Evolutionary conservation across 2,113 vertebrate species (phyloP).

Genomic region (Spea multiplicata): DNA sequence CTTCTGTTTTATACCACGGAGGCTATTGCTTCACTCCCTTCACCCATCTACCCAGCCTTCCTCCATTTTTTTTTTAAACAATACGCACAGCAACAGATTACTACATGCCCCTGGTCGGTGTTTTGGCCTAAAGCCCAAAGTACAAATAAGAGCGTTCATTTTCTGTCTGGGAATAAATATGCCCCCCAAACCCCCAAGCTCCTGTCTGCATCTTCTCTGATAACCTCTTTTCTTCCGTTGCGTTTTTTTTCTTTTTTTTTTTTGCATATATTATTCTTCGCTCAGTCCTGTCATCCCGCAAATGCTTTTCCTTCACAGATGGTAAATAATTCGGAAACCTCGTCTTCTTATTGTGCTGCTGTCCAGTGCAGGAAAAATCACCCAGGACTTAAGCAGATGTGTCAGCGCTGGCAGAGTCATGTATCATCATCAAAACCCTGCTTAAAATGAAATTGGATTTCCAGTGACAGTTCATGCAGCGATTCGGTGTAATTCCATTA

Average conservation of each 20-base stretch:
- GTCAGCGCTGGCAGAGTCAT: constrained; percentile 45
- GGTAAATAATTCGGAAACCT: constrained; percentile 46
- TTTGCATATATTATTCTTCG: constrained; percentile 32
- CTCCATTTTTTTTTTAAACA: too few species aligned
- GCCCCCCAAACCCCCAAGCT: not conserved
- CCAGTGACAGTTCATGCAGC: constrained; percentile 49
- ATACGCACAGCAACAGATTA: too few species aligned
- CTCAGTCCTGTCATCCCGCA: constrained; percentile 27
- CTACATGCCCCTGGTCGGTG: too few species aligned
- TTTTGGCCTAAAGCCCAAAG: too few species aligned
- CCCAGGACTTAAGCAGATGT: constrained; percentile 48
- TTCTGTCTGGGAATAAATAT: not conserved
- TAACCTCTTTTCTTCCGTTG: not conserved
- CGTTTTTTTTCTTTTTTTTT: constrained; percentile 23
- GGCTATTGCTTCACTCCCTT: too few species aligned
- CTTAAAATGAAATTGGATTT: constrained; percentile 49
- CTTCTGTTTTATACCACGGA: too few species aligned
- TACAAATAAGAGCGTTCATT: too few species aligned
- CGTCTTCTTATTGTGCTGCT: constrained; percentile 46
- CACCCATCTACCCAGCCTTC: too few species aligned
- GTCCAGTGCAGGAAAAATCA: constrained; percentile 46
- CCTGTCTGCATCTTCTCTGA: not conserved
- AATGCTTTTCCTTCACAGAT: constrained; percentile 36
- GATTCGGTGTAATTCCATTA: constrained; percentile 50
- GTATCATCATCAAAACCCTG: constrained; percentile 49